These are phyloP conservation scores for Hyaena hyaena DNA, from an alignment of 2,113 vertebrate species.

Conservation along the genomic window DNA sequence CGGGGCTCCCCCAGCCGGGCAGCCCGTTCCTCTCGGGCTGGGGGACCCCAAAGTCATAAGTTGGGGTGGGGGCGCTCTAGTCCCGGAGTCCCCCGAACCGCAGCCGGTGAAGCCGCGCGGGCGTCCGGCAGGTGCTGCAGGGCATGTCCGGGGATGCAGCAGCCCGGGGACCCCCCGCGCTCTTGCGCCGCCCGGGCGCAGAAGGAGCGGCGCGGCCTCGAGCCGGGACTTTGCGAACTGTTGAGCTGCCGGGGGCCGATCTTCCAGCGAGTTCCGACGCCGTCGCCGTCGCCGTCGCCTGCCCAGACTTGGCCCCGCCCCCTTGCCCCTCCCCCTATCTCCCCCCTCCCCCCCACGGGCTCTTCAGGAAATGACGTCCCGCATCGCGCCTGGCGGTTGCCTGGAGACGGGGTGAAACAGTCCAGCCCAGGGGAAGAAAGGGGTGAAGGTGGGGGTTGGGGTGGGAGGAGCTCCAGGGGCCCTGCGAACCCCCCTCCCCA, in stretches of 20 bases:
- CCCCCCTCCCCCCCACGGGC: conserved; percentile 45
- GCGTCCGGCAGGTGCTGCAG: conserved; percentile 42
- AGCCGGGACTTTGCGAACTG: conserved; percentile 76
- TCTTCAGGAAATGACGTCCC: conserved; percentile 87
- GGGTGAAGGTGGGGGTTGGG: conserved; percentile 45
- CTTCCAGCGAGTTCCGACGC: conserved; percentile 77
- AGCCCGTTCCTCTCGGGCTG: conserved; percentile 61
- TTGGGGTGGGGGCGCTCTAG: conserved; percentile 27
- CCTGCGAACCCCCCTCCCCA: background rate
- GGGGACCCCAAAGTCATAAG: conserved; percentile 74
- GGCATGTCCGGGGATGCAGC: conserved; percentile 67
- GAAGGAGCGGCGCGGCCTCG: conserved; percentile 17
- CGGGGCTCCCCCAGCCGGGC: conserved; percentile 73
- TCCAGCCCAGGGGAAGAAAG: conserved; percentile 44
- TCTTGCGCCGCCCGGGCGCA: conserved; percentile 39
- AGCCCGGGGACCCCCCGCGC: conserved; percentile 27
- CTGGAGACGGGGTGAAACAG: conserved; percentile 85
- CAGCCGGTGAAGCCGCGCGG: conserved; percentile 4
- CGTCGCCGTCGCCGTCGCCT: conserved; percentile 45
- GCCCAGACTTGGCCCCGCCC: conserved; percentile 57
- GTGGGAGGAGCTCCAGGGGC: background rate
- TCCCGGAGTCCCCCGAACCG: background rate
- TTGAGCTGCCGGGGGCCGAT: conserved; percentile 62
- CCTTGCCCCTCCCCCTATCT: conserved; percentile 38
- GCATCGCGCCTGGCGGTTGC: conserved; percentile 80